Conservation (phyloP, 1,140 invertebrate genomes). For the Drosophila varians region DNA sequence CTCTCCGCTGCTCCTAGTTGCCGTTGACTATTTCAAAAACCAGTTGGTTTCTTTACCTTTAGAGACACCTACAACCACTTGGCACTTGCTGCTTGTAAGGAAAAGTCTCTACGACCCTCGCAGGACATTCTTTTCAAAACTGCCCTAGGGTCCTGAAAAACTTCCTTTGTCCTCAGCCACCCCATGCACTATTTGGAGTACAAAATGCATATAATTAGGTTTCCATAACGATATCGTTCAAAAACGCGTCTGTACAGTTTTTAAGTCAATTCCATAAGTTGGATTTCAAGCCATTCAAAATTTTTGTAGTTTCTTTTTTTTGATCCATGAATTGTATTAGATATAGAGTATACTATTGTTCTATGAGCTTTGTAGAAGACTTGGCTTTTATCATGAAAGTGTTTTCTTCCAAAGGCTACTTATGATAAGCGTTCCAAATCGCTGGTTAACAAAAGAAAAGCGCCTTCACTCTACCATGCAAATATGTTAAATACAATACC, state of each 20-base stretch:
- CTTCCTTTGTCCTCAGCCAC: neutral
- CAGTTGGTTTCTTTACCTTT: conserved; percentile 38
- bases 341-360: no score
- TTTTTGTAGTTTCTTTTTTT: no score
- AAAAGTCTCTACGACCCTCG: conserved; percentile 1
- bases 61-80: conserved; percentile 17
- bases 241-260: neutral
- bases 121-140: conserved; percentile 6
- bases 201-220: neutral
- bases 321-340: no score
- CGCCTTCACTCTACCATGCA: conserved; percentile 14
- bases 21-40: conserved; percentile 43
- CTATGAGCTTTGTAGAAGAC: neutral
- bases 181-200: neutral
- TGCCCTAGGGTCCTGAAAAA: conserved; percentile 6
- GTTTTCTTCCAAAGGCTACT: conserved; percentile 1
- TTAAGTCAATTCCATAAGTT: neutral
- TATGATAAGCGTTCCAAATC: conserved; percentile 14
- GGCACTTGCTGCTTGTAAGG: neutral
- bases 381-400: conserved; percentile 4
- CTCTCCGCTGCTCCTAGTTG: conserved; percentile 45
- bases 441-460: conserved; percentile 31
- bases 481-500: conserved; percentile 16
- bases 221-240: neutral
- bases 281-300: neutral